phyloP scores from a whole-genome alignment of 2,888 invertebrate species.

The Clitarchus hookeri region DNA sequence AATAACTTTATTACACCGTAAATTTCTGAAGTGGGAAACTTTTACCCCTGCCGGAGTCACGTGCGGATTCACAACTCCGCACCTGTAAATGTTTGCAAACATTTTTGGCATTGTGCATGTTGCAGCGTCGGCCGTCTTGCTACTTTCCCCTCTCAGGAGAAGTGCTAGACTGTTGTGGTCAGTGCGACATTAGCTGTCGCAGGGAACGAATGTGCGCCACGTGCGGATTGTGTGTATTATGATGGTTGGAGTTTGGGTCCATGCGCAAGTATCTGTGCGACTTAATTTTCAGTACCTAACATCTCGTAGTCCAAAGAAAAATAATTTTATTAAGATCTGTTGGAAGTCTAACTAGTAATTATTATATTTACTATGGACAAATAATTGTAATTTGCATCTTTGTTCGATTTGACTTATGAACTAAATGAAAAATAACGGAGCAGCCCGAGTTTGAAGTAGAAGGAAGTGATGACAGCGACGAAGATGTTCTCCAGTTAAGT shows the following conservation, averaged over 20 bases:
- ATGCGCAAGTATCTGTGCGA: not conserved
- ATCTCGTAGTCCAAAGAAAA: no score
- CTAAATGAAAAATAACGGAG: not conserved
- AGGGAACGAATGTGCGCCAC: not conserved
- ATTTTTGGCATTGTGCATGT: not conserved
- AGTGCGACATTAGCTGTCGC: not conserved
- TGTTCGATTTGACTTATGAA: no score
- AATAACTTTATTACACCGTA: no score
- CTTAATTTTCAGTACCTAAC: not conserved
- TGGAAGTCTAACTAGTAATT: no score
- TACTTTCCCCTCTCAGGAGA: not conserved
- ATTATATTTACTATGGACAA: no score
- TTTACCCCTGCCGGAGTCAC: not conserved
- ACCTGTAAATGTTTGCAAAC: not conserved
- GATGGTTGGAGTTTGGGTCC: not conserved
- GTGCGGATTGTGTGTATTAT: not conserved
- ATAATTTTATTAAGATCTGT: no score
- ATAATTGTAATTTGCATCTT: no score
- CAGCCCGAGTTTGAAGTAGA: not conserved
- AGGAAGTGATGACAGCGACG: not conserved
- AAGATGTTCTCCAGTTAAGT: conserved; percentile 6
- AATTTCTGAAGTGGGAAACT: no score
- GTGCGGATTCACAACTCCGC: not conserved
- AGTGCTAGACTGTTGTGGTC: not conserved
- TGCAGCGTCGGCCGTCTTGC: no score